These are phyloP conservation scores for Cosmia pyralina DNA, from an alignment of 2,888 invertebrate genomes.

Conservation along the genomic window DNA sequence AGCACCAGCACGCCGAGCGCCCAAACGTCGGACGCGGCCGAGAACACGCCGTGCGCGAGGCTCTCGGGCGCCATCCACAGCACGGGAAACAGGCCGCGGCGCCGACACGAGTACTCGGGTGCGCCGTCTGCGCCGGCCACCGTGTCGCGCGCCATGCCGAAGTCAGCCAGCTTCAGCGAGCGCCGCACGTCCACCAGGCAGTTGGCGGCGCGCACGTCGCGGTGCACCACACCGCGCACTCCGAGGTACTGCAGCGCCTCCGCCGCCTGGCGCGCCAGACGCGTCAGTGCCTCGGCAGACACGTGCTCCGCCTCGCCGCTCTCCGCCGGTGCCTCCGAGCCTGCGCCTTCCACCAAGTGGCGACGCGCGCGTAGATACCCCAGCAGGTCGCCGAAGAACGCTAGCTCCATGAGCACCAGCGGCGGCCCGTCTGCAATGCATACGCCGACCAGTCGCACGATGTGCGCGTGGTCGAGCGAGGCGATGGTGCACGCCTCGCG, in stretches of 20 bases:
- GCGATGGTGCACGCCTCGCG: conserved; percentile 97
- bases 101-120: conserved; percentile 95
- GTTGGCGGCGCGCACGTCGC: conserved; percentile 95
- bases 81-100: conserved; percentile 95
- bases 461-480: conserved; percentile 95
- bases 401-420: conserved; percentile 97
- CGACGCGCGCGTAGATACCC: conserved; percentile 93
- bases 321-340: conserved; percentile 86
- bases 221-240: conserved; percentile 93
- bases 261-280: conserved; percentile 62
- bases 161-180: conserved; percentile 94
- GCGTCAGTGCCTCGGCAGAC: conserved; percentile 74
- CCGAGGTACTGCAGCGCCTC: conserved; percentile 89
- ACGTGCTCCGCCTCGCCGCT: conserved; percentile 85
- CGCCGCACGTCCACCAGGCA: conserved; percentile 94
- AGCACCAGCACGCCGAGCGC: conserved; percentile 95
- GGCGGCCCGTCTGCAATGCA: conserved; percentile 94
- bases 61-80: conserved; percentile 98
- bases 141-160: conserved; percentile 96
- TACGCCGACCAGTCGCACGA: conserved; percentile 95
- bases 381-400: conserved; percentile 96
- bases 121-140: conserved; percentile 91
- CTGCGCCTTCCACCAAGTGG: conserved; percentile 92
- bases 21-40: conserved; percentile 96
- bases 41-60: conserved; percentile 94